A percentile compares a stretch with the other conserved stretches of the same genome.
phyloP scores from a whole-genome alignment of 2,888 invertebrate species.

The Synanthedon vespiformis region DNA sequence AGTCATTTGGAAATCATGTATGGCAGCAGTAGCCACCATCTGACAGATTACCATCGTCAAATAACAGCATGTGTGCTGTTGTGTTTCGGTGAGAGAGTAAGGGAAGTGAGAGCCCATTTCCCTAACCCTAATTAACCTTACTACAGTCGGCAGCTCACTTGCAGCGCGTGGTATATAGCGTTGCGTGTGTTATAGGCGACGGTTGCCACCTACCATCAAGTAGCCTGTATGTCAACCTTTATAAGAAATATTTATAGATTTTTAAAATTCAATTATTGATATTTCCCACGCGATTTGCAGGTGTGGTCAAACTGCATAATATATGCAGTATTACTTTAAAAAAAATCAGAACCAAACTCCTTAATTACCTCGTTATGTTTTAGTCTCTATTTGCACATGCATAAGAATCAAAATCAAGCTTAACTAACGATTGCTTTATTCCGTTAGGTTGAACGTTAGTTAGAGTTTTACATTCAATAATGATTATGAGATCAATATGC shows the following conservation, averaged over 20 bases:
- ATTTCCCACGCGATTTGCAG: conserved; percentile 53
- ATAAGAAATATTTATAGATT: not conserved
- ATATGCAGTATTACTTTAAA: not conserved
- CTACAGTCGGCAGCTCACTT: too few species aligned
- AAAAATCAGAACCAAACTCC: not conserved
- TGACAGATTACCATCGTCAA: too few species aligned
- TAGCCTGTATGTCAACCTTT: not conserved
- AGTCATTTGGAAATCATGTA: too few species aligned
- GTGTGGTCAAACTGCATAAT: conserved; percentile 5
- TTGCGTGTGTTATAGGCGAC: too few species aligned
- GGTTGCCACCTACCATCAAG: too few species aligned
- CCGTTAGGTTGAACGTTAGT: conserved; percentile 8
- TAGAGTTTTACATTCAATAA: conserved; percentile 28
- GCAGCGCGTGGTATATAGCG: too few species aligned
- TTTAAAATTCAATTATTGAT: conserved; percentile 19
- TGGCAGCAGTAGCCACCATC: too few species aligned
- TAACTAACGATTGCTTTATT: not conserved
- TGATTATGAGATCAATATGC: conserved; percentile 49
- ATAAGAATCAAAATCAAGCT: not conserved
- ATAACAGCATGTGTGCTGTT: too few species aligned
- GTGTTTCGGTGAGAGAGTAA: too few species aligned
- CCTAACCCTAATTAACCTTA: too few species aligned
- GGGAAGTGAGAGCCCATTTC: too few species aligned
- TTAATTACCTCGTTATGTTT: conserved; percentile 1
- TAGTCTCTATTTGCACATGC: not conserved